Evolutionary conservation across 1,140 invertebrate species (phyloP).

Genomic region (Penaeus indicus): DNA sequence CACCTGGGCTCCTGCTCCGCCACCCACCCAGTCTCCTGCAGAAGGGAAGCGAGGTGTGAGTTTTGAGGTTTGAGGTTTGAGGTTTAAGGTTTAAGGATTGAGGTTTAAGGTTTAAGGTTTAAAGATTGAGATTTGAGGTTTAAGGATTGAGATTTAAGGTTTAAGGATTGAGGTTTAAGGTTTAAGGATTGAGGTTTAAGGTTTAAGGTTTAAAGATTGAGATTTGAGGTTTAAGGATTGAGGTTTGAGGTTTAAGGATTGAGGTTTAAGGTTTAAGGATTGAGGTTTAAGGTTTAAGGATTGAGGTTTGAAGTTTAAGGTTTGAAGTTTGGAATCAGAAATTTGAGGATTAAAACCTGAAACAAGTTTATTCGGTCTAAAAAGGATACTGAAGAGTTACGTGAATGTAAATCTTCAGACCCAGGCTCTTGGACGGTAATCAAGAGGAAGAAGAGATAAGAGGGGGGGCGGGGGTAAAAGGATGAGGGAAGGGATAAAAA

Average conservation of each 20-base stretch:
- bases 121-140: too few relatives aligned
- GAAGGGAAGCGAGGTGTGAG: neutral
- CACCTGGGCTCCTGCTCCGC: neutral
- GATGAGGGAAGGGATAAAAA: neutral
- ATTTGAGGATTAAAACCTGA: neutral
- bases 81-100: neutral
- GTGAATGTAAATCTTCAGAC: neutral
- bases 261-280: too few relatives aligned
- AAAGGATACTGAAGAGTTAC: neutral
- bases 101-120: too few relatives aligned
- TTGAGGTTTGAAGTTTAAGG: too few relatives aligned
- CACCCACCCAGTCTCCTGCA: conserved; percentile 40
- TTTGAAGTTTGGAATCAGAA: neutral
- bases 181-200: too few relatives aligned
- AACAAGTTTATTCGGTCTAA: neutral
- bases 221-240: too few relatives aligned
- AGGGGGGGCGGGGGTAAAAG: neutral
- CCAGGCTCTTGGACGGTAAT: neutral
- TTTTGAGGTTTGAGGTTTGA: neutral
- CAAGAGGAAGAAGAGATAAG: neutral
- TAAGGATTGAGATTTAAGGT: too few relatives aligned
- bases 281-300: too few relatives aligned
- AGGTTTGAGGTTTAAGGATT: too few relatives aligned
- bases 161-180: too few relatives aligned
- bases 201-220: too few relatives aligned